These are phyloP conservation scores for Butorides virescens DNA, from an alignment of 2,113 vertebrate species.

Conservation along the genomic window DNA sequence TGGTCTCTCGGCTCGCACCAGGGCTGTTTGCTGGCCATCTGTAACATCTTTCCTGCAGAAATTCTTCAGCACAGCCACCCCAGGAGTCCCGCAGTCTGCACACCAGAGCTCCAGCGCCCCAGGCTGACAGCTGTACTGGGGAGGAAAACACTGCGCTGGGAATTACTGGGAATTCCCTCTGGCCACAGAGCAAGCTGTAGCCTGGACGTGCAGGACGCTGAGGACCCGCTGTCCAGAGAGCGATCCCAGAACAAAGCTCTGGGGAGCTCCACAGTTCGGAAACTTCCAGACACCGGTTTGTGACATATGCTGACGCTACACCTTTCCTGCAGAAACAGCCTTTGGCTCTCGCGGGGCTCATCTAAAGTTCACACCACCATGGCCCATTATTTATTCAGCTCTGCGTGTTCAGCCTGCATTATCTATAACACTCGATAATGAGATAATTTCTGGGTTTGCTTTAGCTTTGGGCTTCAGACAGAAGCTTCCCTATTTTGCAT, in stretches of 20 bases:
- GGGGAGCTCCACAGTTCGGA: background rate
- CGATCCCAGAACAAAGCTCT: background rate
- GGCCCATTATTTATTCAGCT: conserved; percentile 2
- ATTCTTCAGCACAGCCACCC: background rate
- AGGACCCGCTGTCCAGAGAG: background rate
- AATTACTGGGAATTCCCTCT: background rate
- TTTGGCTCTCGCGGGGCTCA: background rate
- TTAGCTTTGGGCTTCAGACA: background rate
- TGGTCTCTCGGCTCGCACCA: background rate
- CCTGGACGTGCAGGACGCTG: background rate
- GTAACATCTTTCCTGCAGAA: background rate
- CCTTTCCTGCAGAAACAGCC: background rate
- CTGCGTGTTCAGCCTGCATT: background rate
- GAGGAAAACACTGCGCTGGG: background rate
- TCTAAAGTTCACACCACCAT: conserved; percentile 16
- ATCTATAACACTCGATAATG: background rate
- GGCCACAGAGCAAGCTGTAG: background rate
- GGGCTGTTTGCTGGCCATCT: background rate
- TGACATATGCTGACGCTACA: background rate
- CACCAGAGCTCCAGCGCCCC: background rate
- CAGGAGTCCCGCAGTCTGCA: background rate
- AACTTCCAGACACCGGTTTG: background rate
- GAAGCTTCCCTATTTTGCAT: background rate
- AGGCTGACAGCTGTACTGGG: background rate
- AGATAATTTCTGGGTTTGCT: background rate